phyloP scores from a whole-genome alignment of 2,113 vertebrate genomes.

The Dasyurus viverrinus region DNA sequence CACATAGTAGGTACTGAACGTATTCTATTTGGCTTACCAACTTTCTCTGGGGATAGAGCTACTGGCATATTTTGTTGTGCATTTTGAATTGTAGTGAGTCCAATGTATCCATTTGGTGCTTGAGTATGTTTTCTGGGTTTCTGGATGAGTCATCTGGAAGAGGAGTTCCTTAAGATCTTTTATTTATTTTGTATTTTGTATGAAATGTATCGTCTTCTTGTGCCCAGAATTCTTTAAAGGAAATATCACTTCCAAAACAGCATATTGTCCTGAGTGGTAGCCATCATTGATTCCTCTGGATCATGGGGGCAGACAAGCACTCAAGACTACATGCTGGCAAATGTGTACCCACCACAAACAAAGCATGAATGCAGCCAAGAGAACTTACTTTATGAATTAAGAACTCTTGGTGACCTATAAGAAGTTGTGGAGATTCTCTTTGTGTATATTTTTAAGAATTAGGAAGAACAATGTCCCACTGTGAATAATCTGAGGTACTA shows the following conservation, averaged over 20 bases:
- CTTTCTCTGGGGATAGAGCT: constrained; percentile 33
- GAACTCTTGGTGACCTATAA: constrained; percentile 1
- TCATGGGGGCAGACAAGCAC: constrained; percentile 69
- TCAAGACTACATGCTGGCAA: constrained; percentile 48
- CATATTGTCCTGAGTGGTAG: constrained; percentile 64
- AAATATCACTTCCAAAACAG: constrained; percentile 71
- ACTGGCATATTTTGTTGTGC: constrained; percentile 56
- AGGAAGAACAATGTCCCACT: not conserved
- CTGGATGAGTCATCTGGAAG: constrained; percentile 66
- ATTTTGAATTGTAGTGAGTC: constrained; percentile 58
- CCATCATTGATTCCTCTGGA: constrained; percentile 49
- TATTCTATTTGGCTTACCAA: not conserved
- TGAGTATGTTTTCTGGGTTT: constrained; percentile 50
- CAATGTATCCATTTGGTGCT: constrained; percentile 66
- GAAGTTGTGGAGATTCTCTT: constrained; percentile 42
- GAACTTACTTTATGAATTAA: not conserved
- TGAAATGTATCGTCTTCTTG: constrained; percentile 71
- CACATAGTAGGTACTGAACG: not conserved
- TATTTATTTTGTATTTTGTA: constrained; percentile 73
- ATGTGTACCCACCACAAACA: constrained; percentile 58
- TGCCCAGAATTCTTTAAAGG: constrained; percentile 65
- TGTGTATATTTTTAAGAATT: constrained; percentile 7
- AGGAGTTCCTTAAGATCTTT: constrained; percentile 74
- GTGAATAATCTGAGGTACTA: not conserved
- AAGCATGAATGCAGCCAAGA: constrained; percentile 41